Evolutionary conservation across 2,113 vertebrate species (phyloP), one percentile per base, ranked within the genome.

Genomic region (Cinclus mexicanus): DNA sequence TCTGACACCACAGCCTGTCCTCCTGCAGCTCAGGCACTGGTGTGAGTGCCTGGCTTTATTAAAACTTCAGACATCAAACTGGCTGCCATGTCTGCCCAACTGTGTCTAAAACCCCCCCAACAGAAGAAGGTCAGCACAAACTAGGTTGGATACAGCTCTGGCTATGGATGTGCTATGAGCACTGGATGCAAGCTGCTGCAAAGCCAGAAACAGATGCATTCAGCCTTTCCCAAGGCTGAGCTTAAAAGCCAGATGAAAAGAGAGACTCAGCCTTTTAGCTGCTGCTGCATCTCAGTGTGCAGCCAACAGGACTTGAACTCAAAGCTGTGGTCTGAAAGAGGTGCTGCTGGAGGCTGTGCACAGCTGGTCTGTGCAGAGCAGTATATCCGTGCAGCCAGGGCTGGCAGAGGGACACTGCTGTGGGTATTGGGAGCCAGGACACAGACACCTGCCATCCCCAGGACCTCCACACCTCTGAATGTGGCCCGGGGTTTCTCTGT

Each of bases 291-390:
- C 47, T 46, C 15, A 31, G 28, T 26, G 42, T 50, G 33, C 28
- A 12, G 35, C 49, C 77, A 72, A 4, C 11, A 65, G n/a, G 25
- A 37, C 42, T 49, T 11, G 42, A 49, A 16, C 57, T 68, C 74
- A 21, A 29, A 71, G 18, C 63, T 84, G 87, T 15, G 18, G 12
- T 26, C 13, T 69, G 55, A 60, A 56, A 24, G n/a, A 44, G 55
- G 33, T 55, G 8, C 35, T 0, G 0, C 17, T 28, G 49, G 10
- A 0, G 0, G 46, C 69, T 23, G 37, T 7, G 35, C 63, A 10
- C 0, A 0, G 26, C 55, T 50, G 81, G 8, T 13, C 23, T 10
- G 50, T 2, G 2, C 65, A 46, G 47, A 50, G 28, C 65, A 37
- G 68, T 44, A 24, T 41, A 22, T 22, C 29, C 3, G 1, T 11